Conservation (phyloP, 2,888 invertebrate species). For the Neoascia interrupta region DNA sequence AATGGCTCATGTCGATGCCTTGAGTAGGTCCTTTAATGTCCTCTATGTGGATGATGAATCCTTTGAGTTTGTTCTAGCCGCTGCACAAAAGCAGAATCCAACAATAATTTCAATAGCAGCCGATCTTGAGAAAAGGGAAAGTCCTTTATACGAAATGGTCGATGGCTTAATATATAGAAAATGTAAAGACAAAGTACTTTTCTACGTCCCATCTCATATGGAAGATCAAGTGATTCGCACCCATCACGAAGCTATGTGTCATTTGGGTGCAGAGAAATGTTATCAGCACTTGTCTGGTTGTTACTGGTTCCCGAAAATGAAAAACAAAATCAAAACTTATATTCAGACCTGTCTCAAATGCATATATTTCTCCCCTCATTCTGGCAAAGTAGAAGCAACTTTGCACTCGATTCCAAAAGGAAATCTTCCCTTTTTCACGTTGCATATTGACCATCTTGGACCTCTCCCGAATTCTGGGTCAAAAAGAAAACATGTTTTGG, state of each 20-base stretch:
- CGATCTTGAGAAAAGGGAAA: background rate
- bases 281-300: conserved; percentile 43
- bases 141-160: conserved; percentile 1
- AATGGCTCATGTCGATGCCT: conserved; percentile 74
- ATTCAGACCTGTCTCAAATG: conserved; percentile 5
- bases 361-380: conserved; percentile 7
- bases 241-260: conserved; percentile 67
- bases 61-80: conserved; percentile 31
- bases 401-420: conserved; percentile 11
- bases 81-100: conserved; percentile 19
- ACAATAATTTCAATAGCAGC: background rate
- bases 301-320: conserved; percentile 73
- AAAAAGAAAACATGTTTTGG: conserved; percentile 1
- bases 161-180: conserved; percentile 17
- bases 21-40: conserved; percentile 66
- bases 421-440: conserved; percentile 3
- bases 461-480: conserved; percentile 1
- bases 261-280: conserved; percentile 72
- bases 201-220: conserved; percentile 47
- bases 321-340: conserved; percentile 1
- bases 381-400: background rate
- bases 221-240: conserved; percentile 35
- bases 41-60: conserved; percentile 19
- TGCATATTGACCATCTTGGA: conserved; percentile 12
- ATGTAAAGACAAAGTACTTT: background rate